Conservation (phyloP, 2,888 invertebrate genomes). For the Acleris laterana region DNA sequence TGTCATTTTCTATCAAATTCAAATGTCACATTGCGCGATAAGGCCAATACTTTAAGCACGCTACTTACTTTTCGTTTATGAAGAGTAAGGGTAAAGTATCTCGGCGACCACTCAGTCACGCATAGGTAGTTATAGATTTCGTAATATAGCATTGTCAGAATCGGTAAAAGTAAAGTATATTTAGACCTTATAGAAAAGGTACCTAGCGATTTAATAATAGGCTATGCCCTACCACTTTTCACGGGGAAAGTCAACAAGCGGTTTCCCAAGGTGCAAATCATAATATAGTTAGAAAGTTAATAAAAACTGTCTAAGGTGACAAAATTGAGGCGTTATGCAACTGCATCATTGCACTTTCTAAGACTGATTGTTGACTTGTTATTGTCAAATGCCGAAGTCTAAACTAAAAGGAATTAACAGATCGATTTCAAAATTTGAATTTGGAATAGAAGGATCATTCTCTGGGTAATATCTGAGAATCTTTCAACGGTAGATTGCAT, state of each 20-base stretch:
- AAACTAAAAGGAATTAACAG: no score
- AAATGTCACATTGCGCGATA: no score
- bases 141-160: not conserved
- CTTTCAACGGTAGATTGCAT: no score
- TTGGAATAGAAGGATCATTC: no score
- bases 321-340: slow-evolving; percentile 31
- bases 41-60: no score
- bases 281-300: slow-evolving; percentile 32
- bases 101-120: no score
- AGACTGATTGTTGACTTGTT: not conserved
- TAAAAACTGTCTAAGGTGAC: slow-evolving; percentile 25
- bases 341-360: slow-evolving; percentile 24
- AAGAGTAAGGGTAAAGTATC: no score
- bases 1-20: no score
- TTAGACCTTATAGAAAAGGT: not conserved
- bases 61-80: no score
- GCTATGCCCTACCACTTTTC: slow-evolving; percentile 19
- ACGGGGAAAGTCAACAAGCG: slow-evolving; percentile 27
- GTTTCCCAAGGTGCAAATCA: slow-evolving; percentile 20
- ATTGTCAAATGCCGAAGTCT: not conserved
- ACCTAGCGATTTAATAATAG: not conserved
- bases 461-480: no score
- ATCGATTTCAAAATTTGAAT: no score
- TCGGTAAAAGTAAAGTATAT: not conserved
- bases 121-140: no score